Percentiles rank a stretch among this genome's conserved stretches.
Evolutionary conservation across 92 coral and sea anemone genomes (phyloP).

Genomic region (Epizoanthus rinbou): DNA sequence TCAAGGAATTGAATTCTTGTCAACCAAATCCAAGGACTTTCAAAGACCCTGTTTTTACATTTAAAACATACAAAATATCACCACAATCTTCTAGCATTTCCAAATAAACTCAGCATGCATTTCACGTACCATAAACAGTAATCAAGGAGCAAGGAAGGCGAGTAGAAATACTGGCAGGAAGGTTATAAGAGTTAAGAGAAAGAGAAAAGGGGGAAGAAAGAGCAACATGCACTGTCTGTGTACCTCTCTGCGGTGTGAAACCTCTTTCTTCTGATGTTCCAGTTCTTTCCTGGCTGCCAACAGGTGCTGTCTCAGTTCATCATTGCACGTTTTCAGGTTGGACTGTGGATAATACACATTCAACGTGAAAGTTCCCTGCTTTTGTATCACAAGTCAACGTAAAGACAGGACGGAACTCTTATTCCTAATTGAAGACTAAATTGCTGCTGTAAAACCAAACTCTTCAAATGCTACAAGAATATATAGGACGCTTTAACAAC

Average conservation of each 20-base stretch:
- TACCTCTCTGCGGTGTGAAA: conserved; percentile 73
- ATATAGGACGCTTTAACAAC: neutral
- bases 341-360: conserved; percentile 52
- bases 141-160: no score
- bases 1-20: no score
- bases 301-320: conserved; percentile 87
- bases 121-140: no score
- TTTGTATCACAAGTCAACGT: neutral
- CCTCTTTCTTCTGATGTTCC: conserved; percentile 71
- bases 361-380: neutral
- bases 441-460: neutral
- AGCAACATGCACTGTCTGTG: neutral
- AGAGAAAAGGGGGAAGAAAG: no score
- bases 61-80: no score
- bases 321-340: conserved; percentile 82
- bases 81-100: no score
- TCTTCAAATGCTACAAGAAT: neutral
- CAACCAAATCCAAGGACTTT: no score
- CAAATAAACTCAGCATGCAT: no score
- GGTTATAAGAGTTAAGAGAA: no score
- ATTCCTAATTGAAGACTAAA: neutral
- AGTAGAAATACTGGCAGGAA: no score
- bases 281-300: conserved; percentile 84
- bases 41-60: no score
- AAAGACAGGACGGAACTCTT: no score